Evolutionary conservation across 2,888 invertebrate species (phyloP).

Genomic region (Timandra comae): DNA sequence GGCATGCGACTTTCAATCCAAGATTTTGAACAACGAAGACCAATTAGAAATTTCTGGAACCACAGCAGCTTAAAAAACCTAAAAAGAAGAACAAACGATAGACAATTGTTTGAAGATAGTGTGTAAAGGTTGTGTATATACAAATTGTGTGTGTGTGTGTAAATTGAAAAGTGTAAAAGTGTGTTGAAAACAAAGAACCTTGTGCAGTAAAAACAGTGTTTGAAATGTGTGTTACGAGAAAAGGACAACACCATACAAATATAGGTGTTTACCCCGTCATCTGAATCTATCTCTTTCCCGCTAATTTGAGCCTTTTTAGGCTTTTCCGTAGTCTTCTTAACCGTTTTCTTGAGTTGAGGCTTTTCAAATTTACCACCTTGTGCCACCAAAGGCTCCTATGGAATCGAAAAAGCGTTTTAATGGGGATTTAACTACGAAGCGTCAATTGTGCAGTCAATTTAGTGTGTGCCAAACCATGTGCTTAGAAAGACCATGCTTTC

Average conservation of each 20-base stretch:
- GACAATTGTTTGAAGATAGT: not conserved
- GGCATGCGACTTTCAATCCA: conserved; percentile 55
- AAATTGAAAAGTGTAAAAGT: not conserved
- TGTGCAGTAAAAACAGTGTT: conserved; percentile 4
- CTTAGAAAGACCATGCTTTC: conserved; percentile 31
- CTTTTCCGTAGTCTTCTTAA: conserved; percentile 56
- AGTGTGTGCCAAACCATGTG: conserved; percentile 1
- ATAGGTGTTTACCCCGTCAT: conserved; percentile 54
- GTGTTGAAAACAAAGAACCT: not conserved
- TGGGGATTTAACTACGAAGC: conserved; percentile 35
- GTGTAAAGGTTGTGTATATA: conserved; percentile 2
- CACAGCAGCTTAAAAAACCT: not conserved
- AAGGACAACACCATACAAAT: conserved; percentile 34
- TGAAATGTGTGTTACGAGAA: conserved; percentile 27
- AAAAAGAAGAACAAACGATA: not conserved
- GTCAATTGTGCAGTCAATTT: conserved; percentile 16
- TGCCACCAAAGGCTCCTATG: conserved; percentile 64
- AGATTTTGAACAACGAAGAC: conserved; percentile 26
- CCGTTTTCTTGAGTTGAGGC: conserved; percentile 68
- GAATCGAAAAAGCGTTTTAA: conserved; percentile 53
- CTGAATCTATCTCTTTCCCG: conserved; percentile 13
- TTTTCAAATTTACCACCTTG: conserved; percentile 69
- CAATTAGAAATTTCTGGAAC: not conserved
- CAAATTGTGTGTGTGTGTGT: conserved; percentile 3
- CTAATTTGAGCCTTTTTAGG: conserved; percentile 50